phyloP scores from a whole-genome alignment of 1,140 invertebrate species.

The Pteromalus puparum region DNA sequence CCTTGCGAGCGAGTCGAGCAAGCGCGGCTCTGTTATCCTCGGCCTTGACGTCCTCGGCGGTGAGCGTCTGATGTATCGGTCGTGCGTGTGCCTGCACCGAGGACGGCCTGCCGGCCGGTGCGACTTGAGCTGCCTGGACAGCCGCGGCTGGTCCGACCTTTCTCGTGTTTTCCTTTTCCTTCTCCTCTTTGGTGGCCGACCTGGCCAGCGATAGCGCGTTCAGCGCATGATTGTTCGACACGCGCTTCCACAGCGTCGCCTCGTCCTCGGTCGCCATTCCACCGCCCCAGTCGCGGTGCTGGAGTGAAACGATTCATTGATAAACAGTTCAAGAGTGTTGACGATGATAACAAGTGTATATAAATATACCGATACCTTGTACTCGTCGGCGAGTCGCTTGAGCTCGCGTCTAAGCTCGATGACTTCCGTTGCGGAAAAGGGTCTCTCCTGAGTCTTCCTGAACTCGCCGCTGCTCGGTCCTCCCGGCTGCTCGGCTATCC shows the following conservation, averaged over 20 bases:
- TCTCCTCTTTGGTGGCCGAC: slow-evolving; percentile 89
- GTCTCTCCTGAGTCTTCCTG: slow-evolving; percentile 64
- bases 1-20: slow-evolving; percentile 73
- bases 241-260: slow-evolving; percentile 90
- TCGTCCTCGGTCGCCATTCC: slow-evolving; percentile 87
- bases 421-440: slow-evolving; percentile 76
- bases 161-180: slow-evolving; percentile 89
- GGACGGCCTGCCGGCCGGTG: slow-evolving; percentile 70
- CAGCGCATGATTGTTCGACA: slow-evolving; percentile 89
- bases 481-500: slow-evolving; percentile 66
- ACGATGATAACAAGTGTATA: too few relatives aligned
- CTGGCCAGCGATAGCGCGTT: slow-evolving; percentile 91
- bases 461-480: slow-evolving; percentile 61
- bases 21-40: slow-evolving; percentile 73
- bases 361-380: slow-evolving; percentile 91
- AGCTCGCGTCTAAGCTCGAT: slow-evolving; percentile 92
- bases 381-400: slow-evolving; percentile 92
- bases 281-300: slow-evolving; percentile 93
- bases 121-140: slow-evolving; percentile 58
- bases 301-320: slow-evolving; percentile 53
- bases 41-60: slow-evolving; percentile 67
- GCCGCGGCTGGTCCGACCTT: slow-evolving; percentile 75
- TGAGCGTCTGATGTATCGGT: slow-evolving; percentile 64
- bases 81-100: slow-evolving; percentile 71
- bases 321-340: too few relatives aligned